Base-by-base conservation (phyloP, 2,888 invertebrate genomes). In the Pelosia muscerda region DNA sequence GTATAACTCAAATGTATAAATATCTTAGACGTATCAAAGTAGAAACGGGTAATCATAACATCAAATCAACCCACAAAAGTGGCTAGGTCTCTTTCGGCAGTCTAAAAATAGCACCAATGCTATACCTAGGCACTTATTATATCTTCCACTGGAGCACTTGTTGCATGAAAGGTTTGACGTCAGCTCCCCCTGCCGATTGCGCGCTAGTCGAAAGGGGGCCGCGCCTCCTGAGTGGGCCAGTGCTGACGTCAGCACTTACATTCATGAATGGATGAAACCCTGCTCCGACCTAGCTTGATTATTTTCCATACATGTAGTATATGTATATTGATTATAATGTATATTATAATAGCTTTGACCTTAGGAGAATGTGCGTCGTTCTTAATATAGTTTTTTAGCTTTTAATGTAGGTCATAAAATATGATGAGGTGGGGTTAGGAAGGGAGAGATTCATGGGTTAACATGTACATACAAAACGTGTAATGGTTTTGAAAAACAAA, bases 111-210 rank as follows among this genome's bases (percentile, higher is more conserved):
- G 88, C 89, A 25, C 81, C 79, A 70, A 79, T 76, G 79, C 74
- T 84, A 84, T 87, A 86, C 84, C 84, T 86, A 85, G 87, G 84
- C 79, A 86, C 85, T 80, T 82, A 86, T 84, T 89, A 89, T 86
- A 86, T 82, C 85, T 85, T 86, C 84, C 86, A 87, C 87, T 72
- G 82, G 78, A 87, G 86, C 92, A 94, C 94, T 94, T 94, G 94
- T 94, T 94, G 94, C 94, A 90, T 87, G 85, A 82, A 85, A 75
- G 81, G 82, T 81, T 93, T 94, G 94, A 94, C 94, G 94, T 94
- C 94, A 94, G 83, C 78, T 79, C 89, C 88, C 79, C 87, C 82
- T 84, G 80, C 86, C 87, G 82, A 77, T 77, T 78, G 78, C 83
- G 81, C 76, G 81, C 71, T 81, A 75, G 77, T 70, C 75, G 72